Evolutionary conservation across 2,797 vertebrate genomes (phyloP).

Genomic region (Rhincodon typus): DNA sequence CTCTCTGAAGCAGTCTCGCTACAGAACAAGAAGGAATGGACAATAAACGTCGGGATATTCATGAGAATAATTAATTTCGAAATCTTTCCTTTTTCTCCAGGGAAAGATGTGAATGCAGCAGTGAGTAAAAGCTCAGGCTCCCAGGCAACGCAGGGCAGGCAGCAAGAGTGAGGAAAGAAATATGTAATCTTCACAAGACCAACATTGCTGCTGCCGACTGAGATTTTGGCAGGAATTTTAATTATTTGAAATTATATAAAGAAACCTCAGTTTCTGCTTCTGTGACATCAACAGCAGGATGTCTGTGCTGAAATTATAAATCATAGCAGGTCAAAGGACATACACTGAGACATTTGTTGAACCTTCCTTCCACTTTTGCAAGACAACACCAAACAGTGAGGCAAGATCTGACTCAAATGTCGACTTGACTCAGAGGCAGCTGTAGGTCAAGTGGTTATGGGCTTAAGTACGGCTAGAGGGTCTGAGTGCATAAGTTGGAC

Average conservation of each 20-base stretch:
- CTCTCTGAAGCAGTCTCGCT: background rate
- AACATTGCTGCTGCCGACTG: background rate
- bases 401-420: background rate
- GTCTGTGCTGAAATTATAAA: background rate
- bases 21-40: background rate
- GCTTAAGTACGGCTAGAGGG: background rate
- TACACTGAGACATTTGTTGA: too few species aligned
- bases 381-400: background rate
- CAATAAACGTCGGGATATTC: background rate
- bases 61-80: background rate
- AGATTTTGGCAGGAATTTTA: constrained; percentile 7
- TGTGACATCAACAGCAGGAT: background rate
- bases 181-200: background rate
- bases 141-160: background rate
- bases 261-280: background rate
- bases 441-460: background rate
- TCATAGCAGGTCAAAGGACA: background rate
- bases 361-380: background rate
- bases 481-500: background rate
- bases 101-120: background rate
- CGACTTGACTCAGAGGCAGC: background rate
- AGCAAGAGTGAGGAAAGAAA: background rate
- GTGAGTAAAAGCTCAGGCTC: background rate
- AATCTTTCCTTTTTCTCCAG: background rate
- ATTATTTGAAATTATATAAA: background rate